Base-by-base conservation (phyloP, 2,888 invertebrate genomes). In the Yponomeuta plumbellus region DNA sequence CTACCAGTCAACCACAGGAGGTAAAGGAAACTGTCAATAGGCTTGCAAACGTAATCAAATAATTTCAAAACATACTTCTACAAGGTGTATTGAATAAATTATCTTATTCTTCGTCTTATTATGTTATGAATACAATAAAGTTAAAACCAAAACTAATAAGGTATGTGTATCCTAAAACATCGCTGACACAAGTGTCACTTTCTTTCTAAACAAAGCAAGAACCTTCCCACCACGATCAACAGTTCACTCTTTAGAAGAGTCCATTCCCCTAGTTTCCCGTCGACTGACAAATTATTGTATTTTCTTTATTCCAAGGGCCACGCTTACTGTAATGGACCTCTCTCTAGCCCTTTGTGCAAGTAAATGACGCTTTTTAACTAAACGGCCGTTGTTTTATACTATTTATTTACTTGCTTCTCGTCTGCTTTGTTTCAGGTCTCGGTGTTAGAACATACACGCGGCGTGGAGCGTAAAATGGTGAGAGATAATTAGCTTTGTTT, bases 291-390 rank as follows among this genome's bases (percentile, higher is more conserved):
- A 61, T 61, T 13, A 61, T 26, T 13, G 26, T 34, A 61, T 61
- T 61, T 61, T 58, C 58, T 58, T 58, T 52, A 52, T 52, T 52
- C 44, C 17, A 52, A 52, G 44, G 44, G 20, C 58, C 58, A 20
- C 20, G 58, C n/a, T 58, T 21, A 58, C n/a, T 58, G 21, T 58
- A 58, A 58, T 58, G 58, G 58, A 20, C 20, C 21, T 22, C 61
- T 61, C 34, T n/a, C 34, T 17, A 13, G 44, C 34, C 61, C 34
- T 61, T 61, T 61, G 61, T 61, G 34, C 61, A 61, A 34, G n/a
- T 61, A 61, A 61, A 61, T 34, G 23, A 61, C 17, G 26, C 26
- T 26, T 26, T 61, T 61, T 26, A 26, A 61, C 11, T 17, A 11
- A 61, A 61, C 34, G n/a, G 23, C 22, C 59, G 44, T 17, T 52